A percentile compares a stretch with the other conserved stretches of the same genome.
phyloP scores from a whole-genome alignment of 2,888 invertebrate species.

The Sarcophaga rosellei region DNA sequence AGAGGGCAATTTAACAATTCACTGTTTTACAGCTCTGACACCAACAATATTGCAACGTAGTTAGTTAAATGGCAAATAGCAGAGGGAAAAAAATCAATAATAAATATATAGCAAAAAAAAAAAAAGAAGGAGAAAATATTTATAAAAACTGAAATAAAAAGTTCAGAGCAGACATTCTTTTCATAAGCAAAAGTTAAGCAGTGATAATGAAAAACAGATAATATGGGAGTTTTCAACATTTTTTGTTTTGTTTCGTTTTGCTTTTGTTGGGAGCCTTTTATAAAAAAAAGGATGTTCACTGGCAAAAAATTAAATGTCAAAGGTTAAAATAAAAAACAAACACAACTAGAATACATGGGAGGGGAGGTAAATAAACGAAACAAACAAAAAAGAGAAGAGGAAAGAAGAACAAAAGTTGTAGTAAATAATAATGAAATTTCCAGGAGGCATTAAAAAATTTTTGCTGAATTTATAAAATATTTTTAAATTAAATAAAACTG shows the following conservation, averaged over 20 bases:
- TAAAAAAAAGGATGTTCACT: conserved; percentile 30
- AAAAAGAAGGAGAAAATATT: not conserved
- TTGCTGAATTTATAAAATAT: conserved; percentile 20
- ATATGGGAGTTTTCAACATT: conserved; percentile 12
- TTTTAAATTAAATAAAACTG: not conserved
- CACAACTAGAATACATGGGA: not conserved
- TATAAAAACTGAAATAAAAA: conserved; percentile 53
- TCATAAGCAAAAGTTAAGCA: conserved; percentile 56
- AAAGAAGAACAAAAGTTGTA: not conserved
- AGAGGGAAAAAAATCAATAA: conserved; percentile 51
- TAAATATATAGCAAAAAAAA: conserved; percentile 3
- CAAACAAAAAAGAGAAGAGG: not conserved
- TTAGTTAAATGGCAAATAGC: conserved; percentile 38
- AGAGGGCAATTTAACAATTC: not conserved
- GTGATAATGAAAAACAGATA: conserved; percentile 65
- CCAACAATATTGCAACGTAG: not conserved
- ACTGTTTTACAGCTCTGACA: conserved; percentile 17
- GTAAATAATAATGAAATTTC: not conserved
- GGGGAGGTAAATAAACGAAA: not conserved
- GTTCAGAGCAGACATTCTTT: conserved; percentile 60
- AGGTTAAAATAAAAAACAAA: conserved; percentile 51
- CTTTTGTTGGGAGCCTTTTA: conserved; percentile 7
- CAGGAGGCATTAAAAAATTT: not conserved
- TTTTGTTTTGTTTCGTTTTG: not conserved
- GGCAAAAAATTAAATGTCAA: conserved; percentile 49